Evolutionary conservation across 2,888 invertebrate species (phyloP).

Genomic region (Acleris holmiana): DNA sequence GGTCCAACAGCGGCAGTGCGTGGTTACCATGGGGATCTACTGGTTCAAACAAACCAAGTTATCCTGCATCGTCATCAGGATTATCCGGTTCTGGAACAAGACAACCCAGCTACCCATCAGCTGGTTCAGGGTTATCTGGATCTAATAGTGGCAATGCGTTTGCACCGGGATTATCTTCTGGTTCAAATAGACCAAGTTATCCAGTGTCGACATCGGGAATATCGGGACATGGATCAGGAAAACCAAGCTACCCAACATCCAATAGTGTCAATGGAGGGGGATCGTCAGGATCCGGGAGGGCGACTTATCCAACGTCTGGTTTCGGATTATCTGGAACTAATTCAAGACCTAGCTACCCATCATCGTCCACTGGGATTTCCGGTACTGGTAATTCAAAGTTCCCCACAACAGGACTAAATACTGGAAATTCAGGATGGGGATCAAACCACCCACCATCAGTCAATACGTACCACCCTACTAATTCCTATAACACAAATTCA

Average conservation of each 20-base stretch:
- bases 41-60: slow-evolving; percentile 36
- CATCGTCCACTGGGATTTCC: slow-evolving; percentile 41
- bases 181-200: too few species aligned
- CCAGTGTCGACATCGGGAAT: too few species aligned
- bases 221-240: not conserved
- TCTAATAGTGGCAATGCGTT: not conserved
- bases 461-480: slow-evolving; percentile 32
- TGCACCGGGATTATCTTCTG: not conserved
- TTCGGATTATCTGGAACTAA: not conserved
- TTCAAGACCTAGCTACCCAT: slow-evolving; percentile 41
- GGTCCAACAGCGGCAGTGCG: slow-evolving; percentile 23
- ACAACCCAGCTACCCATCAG: slow-evolving; percentile 38
- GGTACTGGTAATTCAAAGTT: slow-evolving; percentile 43
- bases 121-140: slow-evolving; percentile 42
- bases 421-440: slow-evolving; percentile 10
- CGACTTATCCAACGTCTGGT: too few species aligned
- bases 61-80: slow-evolving; percentile 42
- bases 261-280: too few species aligned
- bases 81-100: slow-evolving; percentile 34
- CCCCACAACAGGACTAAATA: slow-evolving; percentile 37
- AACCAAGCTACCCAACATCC: slow-evolving; percentile 38
- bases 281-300: too few species aligned
- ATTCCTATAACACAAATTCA: slow-evolving; percentile 43
- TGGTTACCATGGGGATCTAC: slow-evolving; percentile 29
- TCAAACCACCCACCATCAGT: slow-evolving; percentile 21